These are phyloP conservation scores for human DNA, from an alignment of 2,113 vertebrate species.

Conservation along the genomic window GRCh38 chr14:77206501-77207000, in stretches of 20 bases:
- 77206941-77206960: neutral
- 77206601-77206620: neutral
- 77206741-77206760: neutral
- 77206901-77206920: neutral
- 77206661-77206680: neutral
- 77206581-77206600: neutral
- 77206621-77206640: neutral
- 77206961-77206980: neutral
- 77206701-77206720: neutral
- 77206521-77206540: neutral
- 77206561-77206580: neutral
- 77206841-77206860: neutral
- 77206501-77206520: neutral
- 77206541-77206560: neutral
- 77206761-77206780: neutral
- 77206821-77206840: conserved; percentile 6
- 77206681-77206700: neutral
- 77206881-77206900: neutral
- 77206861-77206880: neutral
- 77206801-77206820: neutral
- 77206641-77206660: neutral
- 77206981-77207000: neutral
- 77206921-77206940: neutral
- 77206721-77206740: no score
- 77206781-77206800: neutral